phyloP scores from a whole-genome alignment of 2,888 invertebrate species.

The Agrotis ipsilon region DNA sequence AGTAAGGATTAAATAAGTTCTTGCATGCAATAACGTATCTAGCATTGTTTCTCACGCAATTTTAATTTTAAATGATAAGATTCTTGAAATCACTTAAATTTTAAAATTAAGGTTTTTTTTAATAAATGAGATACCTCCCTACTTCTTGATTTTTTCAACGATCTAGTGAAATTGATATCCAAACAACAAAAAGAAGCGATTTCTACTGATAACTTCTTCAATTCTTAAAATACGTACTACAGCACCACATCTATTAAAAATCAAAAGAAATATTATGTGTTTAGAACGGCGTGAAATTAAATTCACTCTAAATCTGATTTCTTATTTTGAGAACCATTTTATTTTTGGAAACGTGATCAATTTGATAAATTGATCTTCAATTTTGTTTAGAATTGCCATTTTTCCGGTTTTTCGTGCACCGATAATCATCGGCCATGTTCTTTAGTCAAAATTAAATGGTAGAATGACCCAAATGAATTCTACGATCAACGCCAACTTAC shows the following conservation, averaged over 20 bases:
- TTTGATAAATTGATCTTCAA: constrained; percentile 15
- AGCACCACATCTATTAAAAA: neutral
- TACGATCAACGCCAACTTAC: neutral
- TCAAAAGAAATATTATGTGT: constrained; percentile 17
- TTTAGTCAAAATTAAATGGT: neutral
- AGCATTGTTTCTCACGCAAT: neutral
- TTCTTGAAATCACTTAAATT: neutral
- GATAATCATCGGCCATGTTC: neutral
- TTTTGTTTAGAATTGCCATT: neutral
- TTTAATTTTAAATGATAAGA: neutral
- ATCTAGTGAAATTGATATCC: neutral
- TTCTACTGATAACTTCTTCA: neutral
- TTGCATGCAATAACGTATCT: neutral
- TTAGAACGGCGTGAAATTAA: constrained; percentile 24
- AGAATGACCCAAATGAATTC: constrained; percentile 1
- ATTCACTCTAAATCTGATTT: constrained; percentile 2
- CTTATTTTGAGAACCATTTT: constrained; percentile 6
- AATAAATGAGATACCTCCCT: too few species aligned
- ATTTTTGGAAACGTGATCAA: neutral
- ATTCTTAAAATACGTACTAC: neutral
- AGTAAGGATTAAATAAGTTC: too few species aligned
- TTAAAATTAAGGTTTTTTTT: too few species aligned
- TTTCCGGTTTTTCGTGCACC: neutral
- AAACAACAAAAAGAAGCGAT: neutral
- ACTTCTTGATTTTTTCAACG: neutral